Conservation (phyloP, 1,140 invertebrate genomes). For the Leptinotarsa undecemlineata region DNA sequence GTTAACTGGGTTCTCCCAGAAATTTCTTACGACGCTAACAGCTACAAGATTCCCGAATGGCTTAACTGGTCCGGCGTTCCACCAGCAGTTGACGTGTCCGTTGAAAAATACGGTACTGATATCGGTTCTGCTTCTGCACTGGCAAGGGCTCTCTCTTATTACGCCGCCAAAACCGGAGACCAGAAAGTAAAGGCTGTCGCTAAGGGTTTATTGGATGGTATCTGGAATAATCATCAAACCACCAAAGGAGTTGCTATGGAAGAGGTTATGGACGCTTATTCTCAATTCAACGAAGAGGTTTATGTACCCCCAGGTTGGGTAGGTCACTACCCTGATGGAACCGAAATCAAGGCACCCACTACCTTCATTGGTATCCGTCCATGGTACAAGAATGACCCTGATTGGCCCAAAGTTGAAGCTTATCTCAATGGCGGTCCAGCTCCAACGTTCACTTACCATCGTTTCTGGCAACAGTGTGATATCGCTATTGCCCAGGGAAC, state of each 20-base stretch:
- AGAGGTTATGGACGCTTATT: constrained; percentile 21
- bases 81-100: constrained; percentile 30
- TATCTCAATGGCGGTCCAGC: constrained; percentile 31
- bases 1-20: constrained; percentile 27
- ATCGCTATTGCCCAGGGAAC: constrained; percentile 31
- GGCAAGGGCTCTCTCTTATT: constrained; percentile 32
- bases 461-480: constrained; percentile 36
- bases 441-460: constrained; percentile 30
- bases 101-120: constrained; percentile 27
- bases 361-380: constrained; percentile 32
- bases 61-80: constrained; percentile 32
- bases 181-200: constrained; percentile 24
- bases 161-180: constrained; percentile 33
- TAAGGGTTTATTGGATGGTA: constrained; percentile 29
- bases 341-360: constrained; percentile 16
- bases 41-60: constrained; percentile 28
- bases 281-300: constrained; percentile 32
- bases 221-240: constrained; percentile 27
- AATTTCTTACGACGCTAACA: constrained; percentile 25
- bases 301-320: constrained; percentile 36
- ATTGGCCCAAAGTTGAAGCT: constrained; percentile 31
- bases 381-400: constrained; percentile 34
- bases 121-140: constrained; percentile 30
- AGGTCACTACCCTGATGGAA: constrained; percentile 34
- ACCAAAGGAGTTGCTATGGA: constrained; percentile 28